Base-by-base conservation (phyloP, 2,888 invertebrate genomes). In the Linnaemya tessellans region DNA sequence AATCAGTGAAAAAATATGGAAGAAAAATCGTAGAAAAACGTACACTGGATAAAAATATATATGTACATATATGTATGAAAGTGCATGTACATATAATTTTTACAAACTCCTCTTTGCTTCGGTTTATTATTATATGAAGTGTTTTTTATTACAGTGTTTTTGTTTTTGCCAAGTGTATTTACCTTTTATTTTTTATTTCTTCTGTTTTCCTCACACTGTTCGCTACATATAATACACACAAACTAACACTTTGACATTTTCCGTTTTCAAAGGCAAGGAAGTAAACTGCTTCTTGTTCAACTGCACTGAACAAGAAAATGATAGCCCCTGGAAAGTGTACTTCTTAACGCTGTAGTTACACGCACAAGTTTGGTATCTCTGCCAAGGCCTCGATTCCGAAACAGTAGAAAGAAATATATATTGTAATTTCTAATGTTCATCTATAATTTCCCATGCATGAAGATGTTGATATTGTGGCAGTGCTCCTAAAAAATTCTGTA, bases 121-220 rank as follows among this genome's bases (percentile, higher is more conserved):
- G 74, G 46, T 80, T 56, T 65, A 65, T 73, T 64, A 64, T 64
- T 80, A 60, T 68, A 56, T 80, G 68, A 68, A 78, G 58, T 67
- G 78, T 68, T 78, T 74, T 60, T 70, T 60, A 46, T 60, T 74
- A 68, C 35, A 41, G 56, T 84, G 84, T 84, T 84, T 80, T 84
- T 84, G 84, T 84, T 80, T 84, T 84, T 78, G 65, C 71, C 60
- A 73, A 73, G 74, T 80, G 79, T 84, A 79, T 84, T 84, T 80
- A 68, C 79, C 68, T 83, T 80, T 78, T 58, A 62, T 65, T 80
- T 71, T 80, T 65, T 58, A 73, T 75, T 80, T 70, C 38, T 62
- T 58, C 68, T 68, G 49, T 83, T 78, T 71, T 83, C 58, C 18
- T 58, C 71, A 38, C 43, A 54, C 13, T 75, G 18, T 75, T 81